phyloP scores from a whole-genome alignment of 2,113 vertebrate species.

The Calcarius ornatus region DNA sequence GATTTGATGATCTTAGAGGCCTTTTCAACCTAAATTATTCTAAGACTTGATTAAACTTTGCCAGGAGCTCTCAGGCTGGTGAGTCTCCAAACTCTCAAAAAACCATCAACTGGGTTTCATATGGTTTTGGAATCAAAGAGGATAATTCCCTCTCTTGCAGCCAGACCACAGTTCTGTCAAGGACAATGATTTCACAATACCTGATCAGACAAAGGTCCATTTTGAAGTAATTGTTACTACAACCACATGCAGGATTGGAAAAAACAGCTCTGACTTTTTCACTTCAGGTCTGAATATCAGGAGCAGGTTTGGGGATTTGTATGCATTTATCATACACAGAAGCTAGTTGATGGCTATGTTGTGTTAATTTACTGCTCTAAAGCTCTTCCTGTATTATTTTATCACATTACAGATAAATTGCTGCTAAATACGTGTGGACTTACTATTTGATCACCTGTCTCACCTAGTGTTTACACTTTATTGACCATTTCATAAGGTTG shows the following conservation, averaged over 20 bases:
- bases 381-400: background rate
- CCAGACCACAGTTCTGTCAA: background rate
- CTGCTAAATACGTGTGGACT: background rate
- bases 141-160: background rate
- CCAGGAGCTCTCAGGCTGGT: background rate
- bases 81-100: background rate
- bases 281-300: background rate
- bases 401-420: background rate
- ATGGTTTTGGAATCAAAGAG: background rate
- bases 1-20: background rate
- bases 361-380: background rate
- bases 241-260: background rate
- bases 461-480: background rate
- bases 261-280: background rate
- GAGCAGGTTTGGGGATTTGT: background rate
- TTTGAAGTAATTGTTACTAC: background rate
- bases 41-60: background rate
- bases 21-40: background rate
- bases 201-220: background rate
- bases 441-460: background rate
- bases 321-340: background rate
- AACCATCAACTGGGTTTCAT: background rate
- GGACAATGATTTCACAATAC: background rate
- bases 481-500: background rate
- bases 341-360: background rate